Conservation (phyloP, 2,113 vertebrate genomes). For the Microtus oregoni region DNA sequence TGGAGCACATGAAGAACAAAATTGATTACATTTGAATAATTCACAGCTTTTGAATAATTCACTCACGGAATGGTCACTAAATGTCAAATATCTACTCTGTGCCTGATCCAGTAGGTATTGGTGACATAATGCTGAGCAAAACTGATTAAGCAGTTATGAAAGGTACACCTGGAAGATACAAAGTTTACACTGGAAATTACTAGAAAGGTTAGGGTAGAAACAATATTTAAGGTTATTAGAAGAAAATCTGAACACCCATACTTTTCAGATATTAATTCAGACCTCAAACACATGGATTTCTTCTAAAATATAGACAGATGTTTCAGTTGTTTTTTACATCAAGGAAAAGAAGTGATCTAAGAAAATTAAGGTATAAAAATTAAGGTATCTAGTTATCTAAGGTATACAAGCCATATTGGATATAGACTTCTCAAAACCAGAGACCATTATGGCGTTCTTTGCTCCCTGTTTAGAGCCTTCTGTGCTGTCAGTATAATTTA, state of each 20-base stretch:
- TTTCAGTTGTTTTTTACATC: conserved; percentile 39
- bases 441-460: neutral
- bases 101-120: neutral
- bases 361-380: neutral
- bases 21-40: conserved; percentile 13
- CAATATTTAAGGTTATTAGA: conserved; percentile 24
- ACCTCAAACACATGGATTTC: neutral
- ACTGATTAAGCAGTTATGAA: conserved; percentile 17
- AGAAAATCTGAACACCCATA: conserved; percentile 32
- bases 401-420: conserved; percentile 4
- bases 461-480: neutral
- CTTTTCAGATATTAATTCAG: conserved; percentile 49
- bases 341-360: neutral
- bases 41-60: conserved; percentile 28
- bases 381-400: neutral
- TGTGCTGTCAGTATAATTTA: neutral
- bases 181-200: conserved; percentile 17
- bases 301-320: conserved; percentile 18
- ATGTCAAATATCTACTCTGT: neutral
- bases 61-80: conserved; percentile 31
- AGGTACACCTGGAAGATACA: conserved; percentile 29
- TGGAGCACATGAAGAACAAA: conserved; percentile 31
- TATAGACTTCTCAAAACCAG: neutral
- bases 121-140: neutral
- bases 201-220: conserved; percentile 45